Evolutionary conservation across 2,113 vertebrate genomes (phyloP).

Genomic region (Peucedramus taeniatus): DNA sequence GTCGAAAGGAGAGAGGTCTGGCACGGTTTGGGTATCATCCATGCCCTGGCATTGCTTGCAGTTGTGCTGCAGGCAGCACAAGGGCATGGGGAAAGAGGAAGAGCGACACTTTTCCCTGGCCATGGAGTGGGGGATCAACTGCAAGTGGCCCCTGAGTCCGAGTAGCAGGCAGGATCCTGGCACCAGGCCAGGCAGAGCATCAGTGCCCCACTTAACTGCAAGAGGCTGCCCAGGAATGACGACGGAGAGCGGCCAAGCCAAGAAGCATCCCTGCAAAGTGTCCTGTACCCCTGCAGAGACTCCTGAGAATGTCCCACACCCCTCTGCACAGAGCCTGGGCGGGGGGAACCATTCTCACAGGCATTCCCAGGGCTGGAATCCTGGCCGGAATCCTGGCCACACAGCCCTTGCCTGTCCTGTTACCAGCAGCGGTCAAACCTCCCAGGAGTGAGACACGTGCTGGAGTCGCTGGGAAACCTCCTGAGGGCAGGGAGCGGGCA

Average conservation of each 20-base stretch:
- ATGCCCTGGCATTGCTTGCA: not conserved
- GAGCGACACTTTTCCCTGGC: not conserved
- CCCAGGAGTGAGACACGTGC: not conserved
- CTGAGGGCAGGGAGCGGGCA: not conserved
- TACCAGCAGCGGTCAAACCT: not conserved
- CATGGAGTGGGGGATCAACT: not conserved
- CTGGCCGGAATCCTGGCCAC: fast-evolving
- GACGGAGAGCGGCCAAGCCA: not conserved
- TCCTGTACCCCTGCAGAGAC: not conserved
- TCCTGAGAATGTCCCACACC: not conserved
- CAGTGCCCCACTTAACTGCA: slow-evolving; percentile 41
- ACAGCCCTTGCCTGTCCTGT: not conserved
- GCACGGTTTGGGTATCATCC: not conserved
- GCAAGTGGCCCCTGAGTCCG: not conserved
- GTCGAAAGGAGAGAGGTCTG: fast-evolving
- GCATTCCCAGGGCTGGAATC: not conserved
- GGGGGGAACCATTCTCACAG: fast-evolving
- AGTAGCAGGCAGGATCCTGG: not conserved
- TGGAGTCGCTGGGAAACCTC: not conserved
- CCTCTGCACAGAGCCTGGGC: not conserved
- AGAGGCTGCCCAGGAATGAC: not conserved
- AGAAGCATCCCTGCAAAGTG: not conserved
- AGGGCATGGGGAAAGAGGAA: not conserved
- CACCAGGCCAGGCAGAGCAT: not conserved
- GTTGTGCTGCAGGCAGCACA: not conserved